A percentile compares a stretch with the other conserved stretches of the same genome.
phyloP scores from a whole-genome alignment of 2,888 invertebrate genomes.

The Tachina grossa region DNA sequence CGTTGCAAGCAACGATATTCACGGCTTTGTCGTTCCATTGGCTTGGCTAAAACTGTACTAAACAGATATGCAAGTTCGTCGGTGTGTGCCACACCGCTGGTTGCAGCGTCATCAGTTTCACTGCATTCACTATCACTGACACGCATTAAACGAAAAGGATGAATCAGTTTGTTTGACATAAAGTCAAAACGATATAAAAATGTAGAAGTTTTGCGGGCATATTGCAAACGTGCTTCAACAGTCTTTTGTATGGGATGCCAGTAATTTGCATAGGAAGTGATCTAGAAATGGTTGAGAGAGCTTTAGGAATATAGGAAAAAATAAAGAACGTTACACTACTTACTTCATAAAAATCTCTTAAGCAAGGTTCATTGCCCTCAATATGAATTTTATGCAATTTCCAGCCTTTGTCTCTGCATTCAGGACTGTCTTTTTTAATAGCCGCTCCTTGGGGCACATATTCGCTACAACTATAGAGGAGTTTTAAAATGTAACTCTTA shows the following conservation, averaged over 20 bases:
- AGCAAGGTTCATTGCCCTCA: constrained; percentile 65
- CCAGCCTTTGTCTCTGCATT: constrained; percentile 69
- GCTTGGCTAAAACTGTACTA: constrained; percentile 69
- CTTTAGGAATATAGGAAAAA: neutral
- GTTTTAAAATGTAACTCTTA: constrained; percentile 15
- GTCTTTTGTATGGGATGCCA: constrained; percentile 73
- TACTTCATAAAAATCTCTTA: constrained; percentile 72
- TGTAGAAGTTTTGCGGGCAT: constrained; percentile 68
- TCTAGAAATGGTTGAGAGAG: constrained; percentile 57
- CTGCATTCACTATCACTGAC: constrained; percentile 49
- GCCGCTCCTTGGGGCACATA: constrained; percentile 65
- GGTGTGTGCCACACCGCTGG: constrained; percentile 74
- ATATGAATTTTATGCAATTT: constrained; percentile 72
- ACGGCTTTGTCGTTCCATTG: constrained; percentile 68
- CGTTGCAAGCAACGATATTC: constrained; percentile 75
- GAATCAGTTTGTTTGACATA: constrained; percentile 74
- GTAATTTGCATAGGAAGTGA: constrained; percentile 73
- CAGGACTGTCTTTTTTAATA: constrained; percentile 53
- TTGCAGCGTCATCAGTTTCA: neutral
- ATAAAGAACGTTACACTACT: neutral
- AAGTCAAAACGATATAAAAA: constrained; percentile 76
- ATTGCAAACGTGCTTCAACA: constrained; percentile 57
- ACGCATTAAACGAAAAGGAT: constrained; percentile 73
- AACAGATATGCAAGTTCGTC: constrained; percentile 75
- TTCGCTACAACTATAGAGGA: constrained; percentile 56